These are phyloP conservation scores for Noctua janthe DNA, from an alignment of 2,888 invertebrate genomes.

Conservation along the genomic window DNA sequence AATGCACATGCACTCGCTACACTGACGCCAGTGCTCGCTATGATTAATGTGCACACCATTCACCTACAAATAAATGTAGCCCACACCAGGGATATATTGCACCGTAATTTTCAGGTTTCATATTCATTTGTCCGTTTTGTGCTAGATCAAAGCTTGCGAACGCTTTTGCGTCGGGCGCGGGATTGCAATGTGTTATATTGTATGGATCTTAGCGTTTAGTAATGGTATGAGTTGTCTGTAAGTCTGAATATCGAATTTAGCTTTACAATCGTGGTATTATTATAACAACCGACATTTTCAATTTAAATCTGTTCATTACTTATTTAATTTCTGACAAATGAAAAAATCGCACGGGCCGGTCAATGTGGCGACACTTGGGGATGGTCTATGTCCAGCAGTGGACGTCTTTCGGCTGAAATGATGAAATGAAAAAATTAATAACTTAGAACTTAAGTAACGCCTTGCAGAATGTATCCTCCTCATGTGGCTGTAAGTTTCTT, in stretches of 20 bases:
- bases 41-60: slow-evolving; percentile 84
- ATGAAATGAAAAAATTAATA: too few species aligned
- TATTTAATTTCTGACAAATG: not conserved
- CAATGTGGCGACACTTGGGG: too few species aligned
- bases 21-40: slow-evolving; percentile 73
- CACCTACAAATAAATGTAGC: slow-evolving; percentile 80
- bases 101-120: slow-evolving; percentile 80
- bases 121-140: slow-evolving; percentile 81
- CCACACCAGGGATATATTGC: slow-evolving; percentile 76
- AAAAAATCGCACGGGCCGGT: not conserved
- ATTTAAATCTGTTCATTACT: not conserved
- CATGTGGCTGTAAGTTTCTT: not conserved
- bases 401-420: too few species aligned
- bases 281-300: not conserved
- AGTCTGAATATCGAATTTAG: not conserved
- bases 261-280: not conserved
- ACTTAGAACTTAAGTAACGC: not conserved
- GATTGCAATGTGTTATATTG: slow-evolving; percentile 55
- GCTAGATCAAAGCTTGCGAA: slow-evolving; percentile 75
- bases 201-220: slow-evolving; percentile 45
- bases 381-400: too few species aligned
- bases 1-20: slow-evolving; percentile 81
- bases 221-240: slow-evolving; percentile 21
- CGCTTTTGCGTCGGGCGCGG: slow-evolving; percentile 38
- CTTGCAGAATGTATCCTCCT: not conserved